Base-by-base conservation (phyloP, 2,888 invertebrate species). In the Keiferia lycopersicella region DNA sequence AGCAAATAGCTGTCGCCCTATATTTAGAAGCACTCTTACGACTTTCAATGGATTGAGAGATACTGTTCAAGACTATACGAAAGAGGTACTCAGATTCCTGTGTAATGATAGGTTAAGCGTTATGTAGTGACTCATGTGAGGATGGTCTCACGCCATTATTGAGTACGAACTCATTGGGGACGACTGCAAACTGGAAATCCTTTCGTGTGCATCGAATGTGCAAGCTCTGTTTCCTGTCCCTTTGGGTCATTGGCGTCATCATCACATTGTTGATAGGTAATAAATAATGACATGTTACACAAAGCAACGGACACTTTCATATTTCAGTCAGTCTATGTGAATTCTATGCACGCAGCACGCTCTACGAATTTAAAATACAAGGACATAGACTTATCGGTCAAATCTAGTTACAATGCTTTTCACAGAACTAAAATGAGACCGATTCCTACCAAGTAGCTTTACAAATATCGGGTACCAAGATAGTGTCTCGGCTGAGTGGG, bases 401-500 rank as follows among this genome's bases (percentile, higher is more conserved):
- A 26, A 26, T 26, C 26, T 26, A 4, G 26, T 26, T 26, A 26
- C 2, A 26, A 4, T 2, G 2, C 6, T 26, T 26, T 26, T 26
- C 6, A 26, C 26, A 26, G 6, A 2, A 4, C 6, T 34, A 34
- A 34, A 34, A 1, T 34, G 8, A 34, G 10, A 34, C 34, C 10
- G 10, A 34, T 34, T 34, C 10, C 34, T 34, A 4, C 10, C 8
- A 1, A 34, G 34, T 34, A 34, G 14, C 8, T 41, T 14, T 41
- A 2, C 4, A 3, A 1, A 14, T 41, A 41, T 41, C 8, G 50
- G 18, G 11, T 61, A 34, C 18, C 75, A 66, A 76, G 76, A 77
- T 79, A 70, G 68, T 66, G 8, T 60, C 67, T 67, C 69, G 69
- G 70, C 70, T 69, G 67, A 68, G 71, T 74, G 72, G 76, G 67